Evolutionary conservation across 2,113 vertebrate genomes (phyloP).

Genomic region (Rhizomys pruinosus): DNA sequence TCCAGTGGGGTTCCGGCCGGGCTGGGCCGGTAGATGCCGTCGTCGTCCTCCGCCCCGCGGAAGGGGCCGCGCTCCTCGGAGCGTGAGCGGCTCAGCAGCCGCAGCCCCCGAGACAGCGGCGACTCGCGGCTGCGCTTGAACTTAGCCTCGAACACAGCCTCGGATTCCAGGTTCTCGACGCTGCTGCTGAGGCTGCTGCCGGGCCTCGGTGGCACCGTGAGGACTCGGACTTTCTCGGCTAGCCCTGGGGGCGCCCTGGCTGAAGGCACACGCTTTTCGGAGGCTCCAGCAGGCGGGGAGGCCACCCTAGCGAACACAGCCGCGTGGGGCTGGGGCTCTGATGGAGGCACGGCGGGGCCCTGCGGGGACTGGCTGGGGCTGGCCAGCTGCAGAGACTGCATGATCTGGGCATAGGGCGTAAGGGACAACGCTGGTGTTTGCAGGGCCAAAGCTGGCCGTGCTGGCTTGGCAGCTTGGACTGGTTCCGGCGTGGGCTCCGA

Average conservation of each 20-base stretch:
- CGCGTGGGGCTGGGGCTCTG: constrained; percentile 80
- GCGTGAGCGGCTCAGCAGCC: constrained; percentile 92
- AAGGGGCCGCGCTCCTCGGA: constrained; percentile 90
- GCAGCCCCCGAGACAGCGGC: constrained; percentile 92
- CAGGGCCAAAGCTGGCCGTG: neutral
- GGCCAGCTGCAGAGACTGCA: constrained; percentile 92
- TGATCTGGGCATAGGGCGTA: constrained; percentile 94
- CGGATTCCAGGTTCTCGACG: constrained; percentile 93
- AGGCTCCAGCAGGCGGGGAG: constrained; percentile 41
- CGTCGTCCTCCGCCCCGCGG: constrained; percentile 80
- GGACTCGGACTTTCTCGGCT: constrained; percentile 47
- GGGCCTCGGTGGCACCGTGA: constrained; percentile 65
- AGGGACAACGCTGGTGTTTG: neutral
- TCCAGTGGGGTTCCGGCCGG: constrained; percentile 93
- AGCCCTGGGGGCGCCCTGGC: neutral
- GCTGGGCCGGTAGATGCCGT: constrained; percentile 95
- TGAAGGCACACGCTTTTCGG: constrained; percentile 37
- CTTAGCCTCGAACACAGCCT: constrained; percentile 97
- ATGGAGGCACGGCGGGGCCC: neutral
- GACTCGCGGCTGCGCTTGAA: constrained; percentile 95
- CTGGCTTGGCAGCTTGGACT: neutral
- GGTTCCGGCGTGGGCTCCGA: neutral
- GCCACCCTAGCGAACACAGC: constrained; percentile 89
- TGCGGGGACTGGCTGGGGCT: neutral
- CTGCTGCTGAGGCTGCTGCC: constrained; percentile 76